Evolutionary conservation across 2,113 vertebrate genomes (phyloP).

Genomic region (Clarias batrachus): DNA sequence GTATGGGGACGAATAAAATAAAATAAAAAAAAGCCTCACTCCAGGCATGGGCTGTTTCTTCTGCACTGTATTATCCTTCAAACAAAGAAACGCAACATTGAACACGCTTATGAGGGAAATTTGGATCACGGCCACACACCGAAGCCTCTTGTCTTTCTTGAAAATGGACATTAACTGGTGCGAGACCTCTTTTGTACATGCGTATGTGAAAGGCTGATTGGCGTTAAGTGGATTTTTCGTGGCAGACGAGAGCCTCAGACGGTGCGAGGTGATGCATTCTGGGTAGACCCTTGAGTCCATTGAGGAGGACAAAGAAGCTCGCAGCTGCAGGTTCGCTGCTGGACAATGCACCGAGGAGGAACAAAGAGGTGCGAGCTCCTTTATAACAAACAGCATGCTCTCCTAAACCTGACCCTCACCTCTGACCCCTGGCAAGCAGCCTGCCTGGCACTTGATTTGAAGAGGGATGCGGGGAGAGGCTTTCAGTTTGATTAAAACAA

Average conservation of each 20-base stretch:
- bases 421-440: constrained; percentile 7
- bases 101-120: not conserved
- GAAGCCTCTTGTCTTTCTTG: not conserved
- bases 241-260: constrained; percentile 17
- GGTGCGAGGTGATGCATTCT: constrained; percentile 25
- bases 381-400: not conserved
- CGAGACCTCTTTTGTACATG: constrained; percentile 16
- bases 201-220: constrained; percentile 19
- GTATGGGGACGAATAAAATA: not conserved
- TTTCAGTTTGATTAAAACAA: not conserved
- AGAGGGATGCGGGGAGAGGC: not conserved
- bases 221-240: constrained; percentile 24
- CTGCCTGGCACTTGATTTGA: not conserved
- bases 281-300: constrained; percentile 22
- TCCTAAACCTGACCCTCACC: constrained; percentile 40
- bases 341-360: not conserved
- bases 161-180: constrained; percentile 33
- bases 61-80: not conserved
- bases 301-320: constrained; percentile 42
- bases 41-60: not conserved
- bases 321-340: constrained; percentile 35
- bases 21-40: not conserved
- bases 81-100: not conserved
- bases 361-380: not conserved
- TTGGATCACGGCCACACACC: constrained; percentile 29